Evolutionary conservation across 2,888 invertebrate species (phyloP).

Genomic region (Iselma pallidipennis): DNA sequence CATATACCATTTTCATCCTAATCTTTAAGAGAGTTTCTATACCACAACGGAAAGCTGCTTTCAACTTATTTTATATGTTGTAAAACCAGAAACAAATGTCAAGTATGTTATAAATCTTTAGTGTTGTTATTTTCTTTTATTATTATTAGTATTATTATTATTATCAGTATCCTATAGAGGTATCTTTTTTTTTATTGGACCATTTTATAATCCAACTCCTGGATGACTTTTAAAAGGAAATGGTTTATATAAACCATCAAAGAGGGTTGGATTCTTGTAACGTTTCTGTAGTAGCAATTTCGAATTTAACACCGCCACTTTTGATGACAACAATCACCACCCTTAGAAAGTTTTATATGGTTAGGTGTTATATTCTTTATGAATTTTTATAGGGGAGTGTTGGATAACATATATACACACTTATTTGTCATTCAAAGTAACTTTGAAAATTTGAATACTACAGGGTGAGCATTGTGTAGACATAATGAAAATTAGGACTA

Average conservation of each 20-base stretch:
- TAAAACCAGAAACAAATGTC: constrained; percentile 46
- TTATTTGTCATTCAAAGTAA: too few relatives aligned
- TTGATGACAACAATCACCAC: background rate
- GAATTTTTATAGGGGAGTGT: background rate
- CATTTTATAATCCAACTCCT: constrained; percentile 49
- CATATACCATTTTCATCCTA: background rate
- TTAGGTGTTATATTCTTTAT: background rate
- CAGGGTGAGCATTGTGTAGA: too few relatives aligned
- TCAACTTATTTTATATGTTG: constrained; percentile 36
- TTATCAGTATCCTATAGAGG: constrained; percentile 41
- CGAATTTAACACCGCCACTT: constrained; percentile 34
- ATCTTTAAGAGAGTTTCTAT: background rate
- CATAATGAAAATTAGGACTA: background rate
- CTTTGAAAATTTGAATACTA: too few relatives aligned
- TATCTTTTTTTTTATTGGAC: constrained; percentile 50
- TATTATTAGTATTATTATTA: background rate
- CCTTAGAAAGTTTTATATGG: background rate
- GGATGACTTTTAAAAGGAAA: constrained; percentile 51
- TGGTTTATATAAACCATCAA: constrained; percentile 44
- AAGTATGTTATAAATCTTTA: constrained; percentile 42
- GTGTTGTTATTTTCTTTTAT: background rate
- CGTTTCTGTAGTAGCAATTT: constrained; percentile 44
- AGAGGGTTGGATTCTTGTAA: constrained; percentile 48
- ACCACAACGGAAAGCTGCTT: constrained; percentile 4
- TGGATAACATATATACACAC: too few relatives aligned